phyloP scores from a whole-genome alignment of 1,140 invertebrate species.

The Yoshiicerus persimilis region DNA sequence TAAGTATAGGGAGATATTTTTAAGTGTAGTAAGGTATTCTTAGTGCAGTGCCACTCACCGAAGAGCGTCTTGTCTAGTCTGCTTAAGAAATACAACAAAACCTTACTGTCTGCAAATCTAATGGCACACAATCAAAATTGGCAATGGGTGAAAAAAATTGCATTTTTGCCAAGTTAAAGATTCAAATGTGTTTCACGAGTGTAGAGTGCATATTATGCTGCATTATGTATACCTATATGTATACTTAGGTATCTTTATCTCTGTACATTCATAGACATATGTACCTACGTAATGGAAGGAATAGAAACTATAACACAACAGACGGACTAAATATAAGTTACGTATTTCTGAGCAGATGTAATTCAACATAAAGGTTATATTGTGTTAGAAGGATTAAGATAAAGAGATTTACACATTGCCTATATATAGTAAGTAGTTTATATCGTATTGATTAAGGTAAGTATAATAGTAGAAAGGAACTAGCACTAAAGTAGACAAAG shows the following conservation, averaged over 20 bases:
- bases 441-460: not conserved
- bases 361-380: not conserved
- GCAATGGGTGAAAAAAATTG: not conserved
- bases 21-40: too few relatives aligned
- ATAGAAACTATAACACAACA: not conserved
- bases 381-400: not conserved
- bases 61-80: not conserved
- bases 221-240: not conserved
- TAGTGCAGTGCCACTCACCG: not conserved
- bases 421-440: not conserved
- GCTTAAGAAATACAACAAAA: not conserved
- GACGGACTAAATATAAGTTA: not conserved
- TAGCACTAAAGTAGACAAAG: not conserved
- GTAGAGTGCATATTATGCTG: not conserved
- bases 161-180: not conserved
- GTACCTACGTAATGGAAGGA: not conserved
- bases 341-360: too few relatives aligned
- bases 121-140: conserved; percentile 3
- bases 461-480: not conserved
- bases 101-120: not conserved
- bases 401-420: not conserved
- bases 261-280: not conserved
- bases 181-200: not conserved
- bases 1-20: too few relatives aligned
- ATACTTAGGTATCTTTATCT: not conserved